phyloP scores from a whole-genome alignment of 2,888 invertebrate species.

The Campoplex nolae region DNA sequence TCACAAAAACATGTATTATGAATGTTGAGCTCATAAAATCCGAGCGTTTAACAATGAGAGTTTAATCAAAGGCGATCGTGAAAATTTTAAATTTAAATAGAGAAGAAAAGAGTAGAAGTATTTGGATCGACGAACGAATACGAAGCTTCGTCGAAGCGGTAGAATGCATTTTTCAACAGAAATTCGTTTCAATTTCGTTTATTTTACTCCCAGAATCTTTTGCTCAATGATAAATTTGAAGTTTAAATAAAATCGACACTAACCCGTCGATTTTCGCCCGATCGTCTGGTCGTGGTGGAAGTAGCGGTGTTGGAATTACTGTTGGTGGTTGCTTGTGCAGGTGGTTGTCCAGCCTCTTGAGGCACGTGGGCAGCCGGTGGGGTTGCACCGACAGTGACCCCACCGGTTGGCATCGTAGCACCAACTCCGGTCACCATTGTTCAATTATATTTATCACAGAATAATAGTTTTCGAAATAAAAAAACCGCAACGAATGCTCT shows the following conservation, averaged over 20 bases:
- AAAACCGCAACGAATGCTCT: neutral
- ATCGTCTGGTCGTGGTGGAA: constrained; percentile 77
- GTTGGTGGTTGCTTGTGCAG: constrained; percentile 80
- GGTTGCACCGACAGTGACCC: constrained; percentile 82
- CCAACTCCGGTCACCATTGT: constrained; percentile 83
- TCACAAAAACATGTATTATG: neutral
- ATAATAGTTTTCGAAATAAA: constrained; percentile 23
- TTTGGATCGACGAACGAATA: neutral
- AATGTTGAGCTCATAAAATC: neutral
- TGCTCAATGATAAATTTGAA: neutral
- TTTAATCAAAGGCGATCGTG: neutral
- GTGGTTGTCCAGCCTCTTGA: constrained; percentile 83
- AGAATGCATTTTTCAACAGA: neutral
- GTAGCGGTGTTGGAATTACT: constrained; percentile 71
- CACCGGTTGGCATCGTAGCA: constrained; percentile 83
- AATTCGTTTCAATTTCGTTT: neutral
- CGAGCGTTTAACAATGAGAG: neutral
- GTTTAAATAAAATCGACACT: constrained; percentile 74
- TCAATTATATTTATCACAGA: constrained; percentile 65
- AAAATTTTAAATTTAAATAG: neutral
- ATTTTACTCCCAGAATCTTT: too few species aligned
- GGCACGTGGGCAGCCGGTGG: constrained; percentile 84
- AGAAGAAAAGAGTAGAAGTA: neutral
- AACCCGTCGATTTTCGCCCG: constrained; percentile 85
- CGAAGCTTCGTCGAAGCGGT: neutral